Evolutionary conservation across 2,888 invertebrate genomes (phyloP).

Genomic region (Eristalis tenax): DNA sequence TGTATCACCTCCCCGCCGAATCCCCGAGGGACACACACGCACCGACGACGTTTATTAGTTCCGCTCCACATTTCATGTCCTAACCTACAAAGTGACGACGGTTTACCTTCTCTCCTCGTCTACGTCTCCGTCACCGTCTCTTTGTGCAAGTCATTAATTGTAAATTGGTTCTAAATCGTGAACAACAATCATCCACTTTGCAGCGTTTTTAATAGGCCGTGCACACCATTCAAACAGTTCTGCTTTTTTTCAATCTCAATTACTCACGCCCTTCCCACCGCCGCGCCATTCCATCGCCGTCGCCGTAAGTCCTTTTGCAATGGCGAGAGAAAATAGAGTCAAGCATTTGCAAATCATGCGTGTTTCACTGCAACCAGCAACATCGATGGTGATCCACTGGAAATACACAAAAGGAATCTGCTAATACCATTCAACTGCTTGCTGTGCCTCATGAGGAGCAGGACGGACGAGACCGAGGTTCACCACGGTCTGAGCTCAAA

Average conservation of each 20-base stretch:
- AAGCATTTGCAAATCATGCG: conserved; percentile 62
- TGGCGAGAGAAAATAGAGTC: conserved; percentile 40
- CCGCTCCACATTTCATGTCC: conserved; percentile 17
- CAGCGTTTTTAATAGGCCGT: conserved; percentile 8
- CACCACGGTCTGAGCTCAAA: conserved; percentile 35
- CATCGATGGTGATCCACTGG: conserved; percentile 23
- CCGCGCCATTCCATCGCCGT: background rate
- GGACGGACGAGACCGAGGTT: background rate
- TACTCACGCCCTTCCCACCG: conserved; percentile 8
- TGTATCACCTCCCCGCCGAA: background rate
- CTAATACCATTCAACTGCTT: conserved; percentile 37
- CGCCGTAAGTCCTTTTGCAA: conserved; percentile 28
- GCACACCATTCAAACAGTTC: conserved; percentile 52
- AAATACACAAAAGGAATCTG: conserved; percentile 37
- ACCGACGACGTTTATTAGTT: background rate
- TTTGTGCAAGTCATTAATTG: conserved; percentile 37
- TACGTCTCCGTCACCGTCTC: background rate
- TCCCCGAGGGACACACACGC: background rate
- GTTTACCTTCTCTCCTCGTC: background rate
- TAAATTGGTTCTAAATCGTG: conserved; percentile 48
- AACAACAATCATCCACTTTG: conserved; percentile 47
- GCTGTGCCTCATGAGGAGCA: background rate
- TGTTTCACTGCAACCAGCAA: conserved; percentile 14
- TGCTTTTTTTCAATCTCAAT: conserved; percentile 45
- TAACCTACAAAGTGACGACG: background rate